Evolutionary conservation across 23 tunicate genomes (phyloP), one percentile per base, ranked within the genome.

Genomic region (Oikopleura albicans): DNA sequence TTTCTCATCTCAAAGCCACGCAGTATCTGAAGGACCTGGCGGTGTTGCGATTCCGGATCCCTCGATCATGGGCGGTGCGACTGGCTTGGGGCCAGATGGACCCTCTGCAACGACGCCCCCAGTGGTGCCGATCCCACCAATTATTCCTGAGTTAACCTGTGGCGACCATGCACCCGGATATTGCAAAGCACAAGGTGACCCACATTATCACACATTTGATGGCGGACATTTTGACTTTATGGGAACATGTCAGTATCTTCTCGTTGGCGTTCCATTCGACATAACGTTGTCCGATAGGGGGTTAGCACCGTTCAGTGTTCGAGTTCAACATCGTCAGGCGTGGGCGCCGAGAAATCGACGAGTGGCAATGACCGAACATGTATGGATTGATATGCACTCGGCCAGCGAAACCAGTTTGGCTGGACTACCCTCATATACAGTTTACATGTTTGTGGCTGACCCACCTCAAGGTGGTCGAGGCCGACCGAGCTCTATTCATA

Each of bases 161-260:
- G n/a, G 63, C 63, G 22, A 49, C 22, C 12, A 12, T 49, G 63
- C 12, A 22, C 63, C 16, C 22, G 63, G 63, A 8, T 49, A 49
- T 22, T 89, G 92, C 59, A 83, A 75, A 29, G 92, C 89, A 66
- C 85, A 79, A 22, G 92, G 92, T n/a, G 92, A 89, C 83, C 92
- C 92, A 35, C 92, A 89, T 83, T 89, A 89, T 83, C 83, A 40
- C 40, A 87, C 92, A 0, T 89, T 89, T 40, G 92, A 89, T 41
- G 76, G 84, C 57, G 85, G 85, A 59, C 83, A 84, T 38, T 89
- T 84, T 71, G 92, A 89, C 41, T 89, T 87, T 41, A 88, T 87
- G 85, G 92, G 92, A 40, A 76, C 83, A 38, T 89, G 92, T 71
- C 83, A 85, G 4, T 89, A 89, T 41, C 49, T 87, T 0, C 57